These are phyloP conservation scores for Proctacanthus coquilletti DNA, from an alignment of 1,140 invertebrate genomes.

Conservation along the genomic window DNA sequence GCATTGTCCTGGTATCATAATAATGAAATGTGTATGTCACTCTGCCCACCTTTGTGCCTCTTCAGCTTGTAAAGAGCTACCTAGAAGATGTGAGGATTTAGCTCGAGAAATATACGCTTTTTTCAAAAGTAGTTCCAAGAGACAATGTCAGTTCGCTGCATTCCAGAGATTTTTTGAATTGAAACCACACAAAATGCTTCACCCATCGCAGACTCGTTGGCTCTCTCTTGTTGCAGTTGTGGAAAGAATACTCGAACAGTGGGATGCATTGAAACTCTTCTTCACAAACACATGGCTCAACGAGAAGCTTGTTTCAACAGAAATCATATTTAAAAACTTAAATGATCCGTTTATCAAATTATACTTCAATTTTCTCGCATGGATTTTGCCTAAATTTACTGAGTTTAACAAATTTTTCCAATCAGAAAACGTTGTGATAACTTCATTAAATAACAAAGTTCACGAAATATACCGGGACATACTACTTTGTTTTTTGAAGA, in stretches of 20 bases:
- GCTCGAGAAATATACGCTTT: slow-evolving; percentile 14
- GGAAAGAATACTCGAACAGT: slow-evolving; percentile 10
- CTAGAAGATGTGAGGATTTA: slow-evolving; percentile 12
- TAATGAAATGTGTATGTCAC: slow-evolving; percentile 26
- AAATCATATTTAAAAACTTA: not conserved
- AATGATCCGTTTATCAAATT: not conserved
- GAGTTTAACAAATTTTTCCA: too few relatives aligned
- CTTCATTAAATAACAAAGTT: too few relatives aligned
- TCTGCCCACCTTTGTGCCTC: slow-evolving; percentile 17
- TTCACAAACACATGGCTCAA: slow-evolving; percentile 5
- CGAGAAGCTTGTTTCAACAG: too few relatives aligned
- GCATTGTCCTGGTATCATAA: slow-evolving; percentile 17
- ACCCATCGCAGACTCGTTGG: slow-evolving; percentile 13
- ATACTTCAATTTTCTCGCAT: slow-evolving; percentile 1
- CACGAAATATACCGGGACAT: too few relatives aligned
- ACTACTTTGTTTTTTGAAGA: too few relatives aligned
- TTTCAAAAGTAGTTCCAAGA: slow-evolving; percentile 8
- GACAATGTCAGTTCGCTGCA: slow-evolving; percentile 8
- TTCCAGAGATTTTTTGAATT: slow-evolving; percentile 13
- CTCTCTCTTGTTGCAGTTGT: slow-evolving; percentile 9
- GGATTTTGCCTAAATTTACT: not conserved
- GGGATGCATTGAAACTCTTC: slow-evolving; percentile 7
- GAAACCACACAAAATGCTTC: slow-evolving; percentile 15
- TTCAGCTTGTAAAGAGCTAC: slow-evolving; percentile 15
- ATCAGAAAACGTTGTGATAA: too few relatives aligned